Percentiles rank a stretch among this genome's conserved stretches.
Evolutionary conservation across 2,888 invertebrate species (phyloP).

Genomic region (Chymomyza procnemis): DNA sequence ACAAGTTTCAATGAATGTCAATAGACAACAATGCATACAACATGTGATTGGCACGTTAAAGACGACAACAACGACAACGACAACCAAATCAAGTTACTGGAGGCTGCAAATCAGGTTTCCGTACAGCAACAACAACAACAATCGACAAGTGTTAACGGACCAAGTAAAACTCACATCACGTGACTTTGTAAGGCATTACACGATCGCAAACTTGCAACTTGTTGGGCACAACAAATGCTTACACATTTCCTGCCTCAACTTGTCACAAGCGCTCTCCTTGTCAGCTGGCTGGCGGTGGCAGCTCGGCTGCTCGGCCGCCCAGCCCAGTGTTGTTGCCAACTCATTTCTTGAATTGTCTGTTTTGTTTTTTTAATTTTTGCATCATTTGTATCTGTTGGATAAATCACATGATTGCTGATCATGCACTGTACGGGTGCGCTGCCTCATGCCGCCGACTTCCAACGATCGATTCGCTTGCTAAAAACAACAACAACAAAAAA

Average conservation of each 20-base stretch:
- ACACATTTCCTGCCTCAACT: background rate
- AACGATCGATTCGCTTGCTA: slow-evolving; percentile 7
- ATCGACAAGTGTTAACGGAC: background rate
- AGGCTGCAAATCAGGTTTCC: slow-evolving; percentile 35
- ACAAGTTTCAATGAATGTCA: slow-evolving; percentile 61
- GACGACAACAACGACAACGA: slow-evolving; percentile 10
- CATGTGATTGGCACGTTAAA: slow-evolving; percentile 19
- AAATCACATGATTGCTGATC: slow-evolving; percentile 64
- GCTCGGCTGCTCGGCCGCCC: too few species aligned
- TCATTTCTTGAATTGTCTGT: background rate
- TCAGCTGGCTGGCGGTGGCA: background rate
- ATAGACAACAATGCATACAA: slow-evolving; percentile 27
- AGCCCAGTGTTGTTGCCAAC: too few species aligned
- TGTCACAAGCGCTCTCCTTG: background rate
- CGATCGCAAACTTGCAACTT: background rate
- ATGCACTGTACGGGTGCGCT: slow-evolving; percentile 54
- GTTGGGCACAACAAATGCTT: background rate
- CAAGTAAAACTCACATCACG: background rate
- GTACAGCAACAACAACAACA: slow-evolving; percentile 11
- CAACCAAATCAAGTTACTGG: slow-evolving; percentile 26
- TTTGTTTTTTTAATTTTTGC: slow-evolving; percentile 1
- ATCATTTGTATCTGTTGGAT: slow-evolving; percentile 15
- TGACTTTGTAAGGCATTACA: background rate
- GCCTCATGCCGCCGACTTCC: background rate
- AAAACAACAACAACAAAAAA: too few species aligned